A percentile compares a stretch with the other conserved stretches of the same genome.
Evolutionary conservation across 2,888 invertebrate genomes (phyloP).

Genomic region (Lepidocyrtinus sp.): DNA sequence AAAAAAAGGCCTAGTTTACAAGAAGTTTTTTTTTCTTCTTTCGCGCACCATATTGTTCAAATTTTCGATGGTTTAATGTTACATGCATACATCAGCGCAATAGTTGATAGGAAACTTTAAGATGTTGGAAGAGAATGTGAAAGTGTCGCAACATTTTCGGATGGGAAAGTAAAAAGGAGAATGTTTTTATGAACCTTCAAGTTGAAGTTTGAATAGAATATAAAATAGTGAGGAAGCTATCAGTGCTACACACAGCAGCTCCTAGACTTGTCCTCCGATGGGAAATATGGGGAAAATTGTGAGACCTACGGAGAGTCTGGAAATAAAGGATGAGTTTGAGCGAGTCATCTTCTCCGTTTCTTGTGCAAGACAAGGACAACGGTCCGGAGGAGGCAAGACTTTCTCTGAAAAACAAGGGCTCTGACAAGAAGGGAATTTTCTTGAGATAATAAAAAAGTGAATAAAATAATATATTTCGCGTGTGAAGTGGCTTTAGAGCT

Average conservation of each 20-base stretch:
- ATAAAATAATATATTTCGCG: not conserved
- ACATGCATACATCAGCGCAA: not conserved
- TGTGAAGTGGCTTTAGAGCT: not conserved
- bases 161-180: not conserved
- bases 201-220: not conserved
- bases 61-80: not conserved
- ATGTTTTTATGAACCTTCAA: not conserved
- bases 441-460: not conserved
- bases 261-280: slow-evolving; percentile 18
- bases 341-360: not conserved
- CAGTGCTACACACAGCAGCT: not conserved
- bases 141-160: not conserved
- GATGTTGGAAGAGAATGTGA: not conserved
- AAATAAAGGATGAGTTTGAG: not conserved
- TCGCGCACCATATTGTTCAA: not conserved
- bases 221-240: slow-evolving; percentile 22
- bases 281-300: slow-evolving; percentile 38
- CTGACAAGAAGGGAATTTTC: not conserved
- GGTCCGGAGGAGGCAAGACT: not conserved
- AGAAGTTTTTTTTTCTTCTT: too few relatives aligned
- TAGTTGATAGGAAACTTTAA: too few relatives aligned
- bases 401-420: not conserved
- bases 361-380: not conserved
- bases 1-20: not conserved
- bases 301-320: not conserved